Evolutionary conservation across 2,113 vertebrate species (phyloP).

Genomic region (Rutilus rutilus): DNA sequence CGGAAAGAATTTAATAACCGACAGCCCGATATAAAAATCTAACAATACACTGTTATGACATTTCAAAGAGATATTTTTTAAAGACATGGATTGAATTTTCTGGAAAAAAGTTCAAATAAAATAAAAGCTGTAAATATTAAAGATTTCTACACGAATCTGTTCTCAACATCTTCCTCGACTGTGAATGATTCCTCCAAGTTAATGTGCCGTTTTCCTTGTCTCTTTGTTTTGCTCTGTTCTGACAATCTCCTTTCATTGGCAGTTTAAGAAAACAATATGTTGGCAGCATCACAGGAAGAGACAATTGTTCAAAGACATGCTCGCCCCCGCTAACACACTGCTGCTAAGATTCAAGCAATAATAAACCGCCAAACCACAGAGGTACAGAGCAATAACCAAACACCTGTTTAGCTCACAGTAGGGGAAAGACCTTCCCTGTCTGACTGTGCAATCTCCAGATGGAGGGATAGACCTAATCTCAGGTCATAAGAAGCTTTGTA

Average conservation of each 20-base stretch:
- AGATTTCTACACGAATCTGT: background rate
- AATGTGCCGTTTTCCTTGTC: conserved; percentile 1
- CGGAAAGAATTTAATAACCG: background rate
- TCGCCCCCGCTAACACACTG: background rate
- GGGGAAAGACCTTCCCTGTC: background rate
- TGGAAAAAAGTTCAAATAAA: background rate
- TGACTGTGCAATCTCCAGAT: conserved; percentile 7
- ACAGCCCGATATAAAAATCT: conserved; percentile 7
- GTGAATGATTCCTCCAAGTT: background rate
- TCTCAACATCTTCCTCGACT: background rate
- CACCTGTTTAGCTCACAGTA: conserved; percentile 31
- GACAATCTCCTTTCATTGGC: background rate
- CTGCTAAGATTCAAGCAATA: conserved; percentile 29
- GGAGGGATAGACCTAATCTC: background rate
- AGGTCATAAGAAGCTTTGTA: conserved; percentile 9
- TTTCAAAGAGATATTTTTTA: background rate
- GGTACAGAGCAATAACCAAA: conserved; percentile 51
- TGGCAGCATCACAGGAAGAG: conserved; percentile 1
- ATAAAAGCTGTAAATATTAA: background rate
- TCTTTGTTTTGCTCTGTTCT: conserved; percentile 19
- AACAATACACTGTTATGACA: background rate
- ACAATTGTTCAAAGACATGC: conserved; percentile 16
- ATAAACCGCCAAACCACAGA: conserved; percentile 26
- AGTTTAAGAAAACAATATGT: background rate
- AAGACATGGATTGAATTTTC: background rate